phyloP scores from a whole-genome alignment of 2,797 vertebrate genomes.

The Coregonus sp. region DNA sequence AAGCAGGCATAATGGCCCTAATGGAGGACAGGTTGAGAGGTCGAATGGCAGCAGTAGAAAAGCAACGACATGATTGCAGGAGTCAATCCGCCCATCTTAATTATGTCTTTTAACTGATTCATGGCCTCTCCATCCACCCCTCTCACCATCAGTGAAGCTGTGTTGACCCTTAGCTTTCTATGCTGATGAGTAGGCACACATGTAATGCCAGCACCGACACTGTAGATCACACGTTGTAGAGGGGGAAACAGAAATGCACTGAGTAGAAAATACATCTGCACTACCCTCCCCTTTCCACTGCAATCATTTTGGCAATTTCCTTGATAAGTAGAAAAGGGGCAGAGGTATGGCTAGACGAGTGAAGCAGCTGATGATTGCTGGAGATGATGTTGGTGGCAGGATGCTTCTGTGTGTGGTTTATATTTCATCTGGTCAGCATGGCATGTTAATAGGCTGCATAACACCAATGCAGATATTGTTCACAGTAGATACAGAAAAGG shows the following conservation, averaged over 20 bases:
- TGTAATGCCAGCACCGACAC: neutral
- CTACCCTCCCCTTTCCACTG: neutral
- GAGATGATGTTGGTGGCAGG: conserved; percentile 39
- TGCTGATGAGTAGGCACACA: conserved; percentile 21
- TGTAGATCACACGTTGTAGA: neutral
- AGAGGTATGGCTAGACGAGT: conserved; percentile 25
- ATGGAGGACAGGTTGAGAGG: conserved; percentile 21
- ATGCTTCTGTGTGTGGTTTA: conserved; percentile 38
- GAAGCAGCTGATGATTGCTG: conserved; percentile 39
- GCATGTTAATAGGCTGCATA: conserved; percentile 13
- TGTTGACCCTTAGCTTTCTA: conserved; percentile 32
- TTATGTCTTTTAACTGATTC: conserved; percentile 32
- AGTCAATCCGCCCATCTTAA: conserved; percentile 25
- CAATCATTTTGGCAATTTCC: conserved; percentile 23
- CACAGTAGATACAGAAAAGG: neutral
- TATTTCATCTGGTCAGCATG: conserved; percentile 46
- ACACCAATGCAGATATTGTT: neutral
- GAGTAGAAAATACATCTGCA: neutral
- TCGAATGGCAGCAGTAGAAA: conserved; percentile 15
- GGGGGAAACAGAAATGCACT: neutral
- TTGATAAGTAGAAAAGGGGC: conserved; percentile 35
- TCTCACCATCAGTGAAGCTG: neutral
- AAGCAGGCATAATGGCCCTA: conserved; percentile 38
- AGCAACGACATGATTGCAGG: neutral
- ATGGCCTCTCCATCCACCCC: conserved; percentile 6